Conservation (phyloP, 2,113 vertebrate species). For the Trichechus manatus region DNA sequence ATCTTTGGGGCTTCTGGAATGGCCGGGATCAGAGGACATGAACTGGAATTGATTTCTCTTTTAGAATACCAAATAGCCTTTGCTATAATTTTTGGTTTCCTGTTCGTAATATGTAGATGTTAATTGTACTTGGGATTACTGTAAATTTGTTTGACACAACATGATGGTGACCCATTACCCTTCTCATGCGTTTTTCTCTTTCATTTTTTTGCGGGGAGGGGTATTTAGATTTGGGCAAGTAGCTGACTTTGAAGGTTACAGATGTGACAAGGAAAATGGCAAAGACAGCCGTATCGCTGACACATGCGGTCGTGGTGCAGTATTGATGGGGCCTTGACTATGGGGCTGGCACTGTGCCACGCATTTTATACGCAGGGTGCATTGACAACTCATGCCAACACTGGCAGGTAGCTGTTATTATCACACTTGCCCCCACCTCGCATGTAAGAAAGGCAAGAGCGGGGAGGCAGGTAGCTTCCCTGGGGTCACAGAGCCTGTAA, state of each 20-base stretch:
- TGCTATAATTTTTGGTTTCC: not conserved
- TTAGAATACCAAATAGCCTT: not conserved
- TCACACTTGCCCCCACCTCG: not conserved
- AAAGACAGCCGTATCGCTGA: not conserved
- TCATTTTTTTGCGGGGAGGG: no score
- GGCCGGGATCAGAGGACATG: no score
- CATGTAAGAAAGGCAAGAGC: not conserved
- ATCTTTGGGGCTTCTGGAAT: not conserved
- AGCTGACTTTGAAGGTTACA: not conserved
- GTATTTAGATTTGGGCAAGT: not conserved
- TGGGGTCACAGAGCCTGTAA: not conserved
- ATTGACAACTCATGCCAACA: accelerated
- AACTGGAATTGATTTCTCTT: not conserved
- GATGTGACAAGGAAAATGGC: not conserved
- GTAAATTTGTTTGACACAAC: not conserved
- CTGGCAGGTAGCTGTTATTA: not conserved
- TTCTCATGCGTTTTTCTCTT: not conserved
- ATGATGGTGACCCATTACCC: not conserved
- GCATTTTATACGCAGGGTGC: accelerated
- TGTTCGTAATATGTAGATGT: not conserved
- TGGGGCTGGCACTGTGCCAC: not conserved
- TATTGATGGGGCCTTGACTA: not conserved
- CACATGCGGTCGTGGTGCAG: accelerated
- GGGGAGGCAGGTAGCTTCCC: not conserved
- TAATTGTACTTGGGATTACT: not conserved